phyloP scores from a whole-genome alignment of 2,113 vertebrate species.

The Tretioscincus oriximinensis region DNA sequence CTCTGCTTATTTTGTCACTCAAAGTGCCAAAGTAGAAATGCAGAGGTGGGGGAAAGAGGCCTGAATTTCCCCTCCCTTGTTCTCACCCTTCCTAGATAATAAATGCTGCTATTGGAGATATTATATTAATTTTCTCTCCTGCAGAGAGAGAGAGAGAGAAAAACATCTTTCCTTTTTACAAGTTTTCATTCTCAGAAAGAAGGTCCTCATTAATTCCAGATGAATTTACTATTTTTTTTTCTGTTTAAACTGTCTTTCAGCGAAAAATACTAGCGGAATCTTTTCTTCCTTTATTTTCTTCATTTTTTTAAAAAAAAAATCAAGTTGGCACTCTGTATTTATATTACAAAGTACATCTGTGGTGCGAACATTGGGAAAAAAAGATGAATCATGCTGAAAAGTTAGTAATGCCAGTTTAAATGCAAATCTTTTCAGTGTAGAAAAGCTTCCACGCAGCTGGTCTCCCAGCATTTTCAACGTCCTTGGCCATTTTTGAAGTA shows the following conservation, averaged over 20 bases:
- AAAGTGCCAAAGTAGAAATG: neutral
- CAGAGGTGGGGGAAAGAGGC: neutral
- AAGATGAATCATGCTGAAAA: neutral
- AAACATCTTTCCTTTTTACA: neutral
- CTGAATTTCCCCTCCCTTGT: neutral
- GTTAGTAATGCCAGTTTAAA: neutral
- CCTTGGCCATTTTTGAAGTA: neutral
- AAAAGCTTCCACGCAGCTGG: neutral
- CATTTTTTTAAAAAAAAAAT: neutral
- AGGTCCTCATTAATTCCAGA: neutral
- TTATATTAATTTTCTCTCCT: neutral
- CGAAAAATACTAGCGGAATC: neutral
- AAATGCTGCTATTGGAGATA: neutral
- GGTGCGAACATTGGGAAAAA: neutral
- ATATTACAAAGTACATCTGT: neutral
- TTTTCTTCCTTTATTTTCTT: neutral
- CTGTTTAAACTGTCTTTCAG: neutral
- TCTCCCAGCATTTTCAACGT: neutral
- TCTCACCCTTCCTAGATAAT: neutral
- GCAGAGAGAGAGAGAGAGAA: too few species aligned
- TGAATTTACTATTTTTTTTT: neutral
- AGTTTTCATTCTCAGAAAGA: neutral
- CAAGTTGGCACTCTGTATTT: neutral
- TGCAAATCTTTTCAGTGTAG: neutral
- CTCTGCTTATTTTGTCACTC: slow-evolving; percentile 23